Conservation (phyloP, 2,797 vertebrate species). For the Gambusia yucatana region DNA sequence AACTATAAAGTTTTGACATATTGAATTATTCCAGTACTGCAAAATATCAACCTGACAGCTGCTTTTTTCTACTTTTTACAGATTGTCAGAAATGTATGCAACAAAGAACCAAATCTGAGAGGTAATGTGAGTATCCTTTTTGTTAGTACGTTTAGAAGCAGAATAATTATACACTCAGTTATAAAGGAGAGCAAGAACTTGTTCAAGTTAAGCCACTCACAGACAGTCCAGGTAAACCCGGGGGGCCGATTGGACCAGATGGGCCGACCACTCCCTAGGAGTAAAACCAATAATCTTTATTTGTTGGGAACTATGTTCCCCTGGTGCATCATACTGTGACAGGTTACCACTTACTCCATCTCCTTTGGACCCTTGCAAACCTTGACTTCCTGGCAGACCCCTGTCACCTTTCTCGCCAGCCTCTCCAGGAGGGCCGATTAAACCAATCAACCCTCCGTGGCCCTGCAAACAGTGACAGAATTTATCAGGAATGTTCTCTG, state of each 20-base stretch:
- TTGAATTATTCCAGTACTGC: conserved; percentile 13
- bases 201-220: conserved; percentile 76
- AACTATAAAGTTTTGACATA: conserved; percentile 12
- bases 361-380: conserved; percentile 87
- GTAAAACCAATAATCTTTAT: conserved; percentile 26
- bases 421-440: conserved; percentile 91
- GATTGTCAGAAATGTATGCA: background rate
- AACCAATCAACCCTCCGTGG: conserved; percentile 89
- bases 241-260: conserved; percentile 85
- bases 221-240: conserved; percentile 83
- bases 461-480: conserved; percentile 79
- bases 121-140: background rate
- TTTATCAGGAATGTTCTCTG: conserved; percentile 20
- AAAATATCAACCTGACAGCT: conserved; percentile 18
- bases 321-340: background rate
- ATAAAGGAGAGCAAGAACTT: background rate
- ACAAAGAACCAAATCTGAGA: background rate
- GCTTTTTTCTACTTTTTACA: background rate
- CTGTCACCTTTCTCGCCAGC: conserved; percentile 92
- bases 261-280: conserved; percentile 82
- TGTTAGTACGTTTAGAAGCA: background rate
- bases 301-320: background rate
- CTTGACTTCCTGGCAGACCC: conserved; percentile 88
- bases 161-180: background rate
- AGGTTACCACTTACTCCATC: conserved; percentile 78